Base-by-base conservation (phyloP, 2,113 vertebrate species). In the Aix galericulata region DNA sequence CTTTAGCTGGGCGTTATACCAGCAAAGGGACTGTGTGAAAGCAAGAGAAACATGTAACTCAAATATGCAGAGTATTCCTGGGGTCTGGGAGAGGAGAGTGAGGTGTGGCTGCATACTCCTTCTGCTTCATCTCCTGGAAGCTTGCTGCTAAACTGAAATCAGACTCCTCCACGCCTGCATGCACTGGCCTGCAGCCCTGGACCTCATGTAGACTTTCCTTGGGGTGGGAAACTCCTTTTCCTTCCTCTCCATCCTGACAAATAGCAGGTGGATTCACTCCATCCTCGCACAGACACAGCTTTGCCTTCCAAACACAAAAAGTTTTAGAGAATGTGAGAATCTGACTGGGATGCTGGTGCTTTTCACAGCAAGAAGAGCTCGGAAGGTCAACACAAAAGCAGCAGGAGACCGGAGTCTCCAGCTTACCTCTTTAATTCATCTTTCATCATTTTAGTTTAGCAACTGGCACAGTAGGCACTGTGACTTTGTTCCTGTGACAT, bases 31-130 rank as follows among this genome's bases (percentile, higher is more conserved):
- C 17, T 56, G 15, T 9, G 15, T 20, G 11, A 40, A 18, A 10
- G 18, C 36, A 71, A 50, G 6, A 18, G 46, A 27, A 68, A 53
- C 3, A 48, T 21, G 9, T 31, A 25, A 42, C 42, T 42, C 14
- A n/a, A 12, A 17, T 11, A 4, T 40, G 21, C 44, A 75, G 17
- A 86, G 29, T 8, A 36, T 68, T 20, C 14, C 21, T 44, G 0
- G 23, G 21, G 59, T 1, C 13, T 81, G 27, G 6, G 20, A 38
- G 11, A 67, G 17, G 9, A 81, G 2, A 56, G 2, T 11, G 63
- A 56, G 22, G 7, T 1, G 1, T 40, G 34, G 8, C 7, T 34
- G 4, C 23, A 6, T 64, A 29, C 2, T 0, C 14, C 0, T 8
- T 55, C 52, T 74, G 17, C 60, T 63, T 73, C 9, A 6, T 63